A percentile compares a stretch with the other conserved stretches of the same genome.
Conservation (phyloP, 2,113 vertebrate species). For the Leptocoma aspasia region DNA sequence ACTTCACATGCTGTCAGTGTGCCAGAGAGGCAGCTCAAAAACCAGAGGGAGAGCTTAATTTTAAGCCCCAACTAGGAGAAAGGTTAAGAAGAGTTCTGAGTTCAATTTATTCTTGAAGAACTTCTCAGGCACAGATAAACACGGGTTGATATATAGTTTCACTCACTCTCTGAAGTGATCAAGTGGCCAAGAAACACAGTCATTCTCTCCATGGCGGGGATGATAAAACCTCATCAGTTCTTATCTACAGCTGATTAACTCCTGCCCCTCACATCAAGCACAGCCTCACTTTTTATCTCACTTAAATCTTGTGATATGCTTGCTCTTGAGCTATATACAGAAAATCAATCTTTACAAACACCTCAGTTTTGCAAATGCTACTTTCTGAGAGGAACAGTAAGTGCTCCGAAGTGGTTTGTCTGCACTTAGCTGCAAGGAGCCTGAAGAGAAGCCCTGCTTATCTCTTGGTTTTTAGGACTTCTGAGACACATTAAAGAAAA, state of each 20-base stretch:
- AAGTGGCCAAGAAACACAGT: constrained; percentile 19
- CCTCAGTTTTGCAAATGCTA: not conserved
- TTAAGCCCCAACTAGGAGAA: constrained; percentile 15
- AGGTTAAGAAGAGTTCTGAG: constrained; percentile 34
- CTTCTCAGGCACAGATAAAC: constrained; percentile 21
- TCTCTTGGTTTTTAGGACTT: not conserved
- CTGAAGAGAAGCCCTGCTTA: not conserved
- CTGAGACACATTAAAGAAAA: not conserved
- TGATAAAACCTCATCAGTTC: constrained; percentile 37
- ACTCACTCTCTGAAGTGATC: constrained; percentile 1
- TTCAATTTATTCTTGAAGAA: constrained; percentile 30
- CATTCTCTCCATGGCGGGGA: not conserved
- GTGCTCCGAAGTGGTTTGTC: not conserved
- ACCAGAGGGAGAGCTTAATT: constrained; percentile 20
- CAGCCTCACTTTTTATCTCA: constrained; percentile 23
- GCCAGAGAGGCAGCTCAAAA: constrained; percentile 42
- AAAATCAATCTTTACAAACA: constrained; percentile 46
- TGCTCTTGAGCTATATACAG: constrained; percentile 7
- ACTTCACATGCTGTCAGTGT: not conserved
- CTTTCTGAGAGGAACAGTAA: not conserved
- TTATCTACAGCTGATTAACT: constrained; percentile 47
- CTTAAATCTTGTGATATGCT: constrained; percentile 25
- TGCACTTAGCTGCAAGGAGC: not conserved
- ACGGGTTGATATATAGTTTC: not conserved
- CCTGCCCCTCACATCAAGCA: constrained; percentile 20